Percentiles rank a stretch among this genome's conserved stretches.
phyloP scores from a whole-genome alignment of 2,797 vertebrate species.

The Paratrypauchen microcephalus region DNA sequence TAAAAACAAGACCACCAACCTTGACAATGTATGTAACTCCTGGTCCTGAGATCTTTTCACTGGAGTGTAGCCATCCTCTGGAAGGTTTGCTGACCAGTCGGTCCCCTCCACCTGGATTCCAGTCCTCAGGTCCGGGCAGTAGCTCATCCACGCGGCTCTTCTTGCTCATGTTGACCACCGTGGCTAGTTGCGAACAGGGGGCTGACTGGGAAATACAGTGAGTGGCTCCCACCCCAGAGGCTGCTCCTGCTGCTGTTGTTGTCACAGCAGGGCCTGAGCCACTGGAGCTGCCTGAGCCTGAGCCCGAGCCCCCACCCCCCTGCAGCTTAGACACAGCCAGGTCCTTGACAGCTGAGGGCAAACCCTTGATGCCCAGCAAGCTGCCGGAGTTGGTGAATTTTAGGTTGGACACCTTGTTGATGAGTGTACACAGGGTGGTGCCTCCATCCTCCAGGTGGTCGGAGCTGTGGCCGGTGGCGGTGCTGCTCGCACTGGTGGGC shows the following conservation, averaged over 20 bases:
- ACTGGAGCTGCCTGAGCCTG: slow-evolving; percentile 80
- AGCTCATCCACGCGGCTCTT: slow-evolving; percentile 85
- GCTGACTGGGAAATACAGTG: slow-evolving; percentile 82
- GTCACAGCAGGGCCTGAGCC: slow-evolving; percentile 72
- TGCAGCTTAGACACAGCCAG: slow-evolving; percentile 95
- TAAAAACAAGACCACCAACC: slow-evolving; percentile 80
- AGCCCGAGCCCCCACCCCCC: slow-evolving; percentile 86
- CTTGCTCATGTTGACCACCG: slow-evolving; percentile 80
- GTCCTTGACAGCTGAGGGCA: slow-evolving; percentile 95
- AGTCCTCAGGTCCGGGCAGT: slow-evolving; percentile 81
- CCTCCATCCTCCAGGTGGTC: slow-evolving; percentile 92
- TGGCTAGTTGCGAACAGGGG: slow-evolving; percentile 72
- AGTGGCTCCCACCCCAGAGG: slow-evolving; percentile 72
- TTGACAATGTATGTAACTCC: slow-evolving; percentile 97
- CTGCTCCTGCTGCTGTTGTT: slow-evolving; percentile 60
- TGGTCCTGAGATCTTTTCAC: slow-evolving; percentile 94
- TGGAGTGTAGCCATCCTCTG: slow-evolving; percentile 89
- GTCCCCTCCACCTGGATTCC: slow-evolving; percentile 78
- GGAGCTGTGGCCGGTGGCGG: slow-evolving; percentile 66
- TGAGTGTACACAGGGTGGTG: slow-evolving; percentile 93
- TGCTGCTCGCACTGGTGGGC: slow-evolving; percentile 65
- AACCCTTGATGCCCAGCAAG: slow-evolving; percentile 91
- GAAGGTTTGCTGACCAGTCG: slow-evolving; percentile 86
- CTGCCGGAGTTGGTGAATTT: slow-evolving; percentile 93
- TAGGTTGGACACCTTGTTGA: slow-evolving; percentile 97